Conservation (phyloP, 2,797 vertebrate genomes). For the Leptodactylus fallax region DNA sequence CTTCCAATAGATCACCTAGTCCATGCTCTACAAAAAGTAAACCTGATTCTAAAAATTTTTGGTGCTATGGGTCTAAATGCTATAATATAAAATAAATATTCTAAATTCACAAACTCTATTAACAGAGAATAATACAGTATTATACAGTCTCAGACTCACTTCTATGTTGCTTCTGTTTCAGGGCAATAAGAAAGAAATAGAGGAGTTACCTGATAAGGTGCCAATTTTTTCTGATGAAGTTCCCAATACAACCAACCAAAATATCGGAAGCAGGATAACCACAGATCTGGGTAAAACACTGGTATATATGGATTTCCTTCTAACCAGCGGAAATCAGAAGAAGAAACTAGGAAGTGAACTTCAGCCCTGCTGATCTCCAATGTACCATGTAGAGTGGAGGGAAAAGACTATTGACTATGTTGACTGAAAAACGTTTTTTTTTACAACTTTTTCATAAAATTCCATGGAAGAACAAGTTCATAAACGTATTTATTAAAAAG, state of each 20-base stretch:
- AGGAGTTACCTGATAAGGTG: slow-evolving; percentile 70
- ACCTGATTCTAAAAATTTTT: neutral
- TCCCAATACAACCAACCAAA: slow-evolving; percentile 79
- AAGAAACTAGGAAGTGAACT: slow-evolving; percentile 77
- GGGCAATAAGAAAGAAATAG: slow-evolving; percentile 76
- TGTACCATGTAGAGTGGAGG: neutral
- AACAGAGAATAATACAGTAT: no score
- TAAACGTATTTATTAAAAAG: neutral
- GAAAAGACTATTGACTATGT: neutral
- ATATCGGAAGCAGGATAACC: slow-evolving; percentile 78
- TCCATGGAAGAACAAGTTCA: neutral
- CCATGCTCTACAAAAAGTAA: neutral
- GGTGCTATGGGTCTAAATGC: neutral
- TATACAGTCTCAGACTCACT: neutral
- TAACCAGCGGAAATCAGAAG: slow-evolving; percentile 71
- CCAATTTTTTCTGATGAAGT: slow-evolving; percentile 77
- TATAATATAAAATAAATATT: neutral
- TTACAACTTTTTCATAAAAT: neutral
- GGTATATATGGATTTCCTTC: slow-evolving; percentile 77
- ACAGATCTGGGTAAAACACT: slow-evolving; percentile 79
- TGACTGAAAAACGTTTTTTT: neutral
- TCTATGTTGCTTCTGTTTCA: slow-evolving; percentile 62
- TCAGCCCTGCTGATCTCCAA: slow-evolving; percentile 70
- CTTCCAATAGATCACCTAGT: no score
- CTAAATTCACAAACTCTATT: neutral